Evolutionary conservation across 2,113 vertebrate species (phyloP), one percentile per base, ranked within the genome.

Genomic region (Callospermophilus lateralis): DNA sequence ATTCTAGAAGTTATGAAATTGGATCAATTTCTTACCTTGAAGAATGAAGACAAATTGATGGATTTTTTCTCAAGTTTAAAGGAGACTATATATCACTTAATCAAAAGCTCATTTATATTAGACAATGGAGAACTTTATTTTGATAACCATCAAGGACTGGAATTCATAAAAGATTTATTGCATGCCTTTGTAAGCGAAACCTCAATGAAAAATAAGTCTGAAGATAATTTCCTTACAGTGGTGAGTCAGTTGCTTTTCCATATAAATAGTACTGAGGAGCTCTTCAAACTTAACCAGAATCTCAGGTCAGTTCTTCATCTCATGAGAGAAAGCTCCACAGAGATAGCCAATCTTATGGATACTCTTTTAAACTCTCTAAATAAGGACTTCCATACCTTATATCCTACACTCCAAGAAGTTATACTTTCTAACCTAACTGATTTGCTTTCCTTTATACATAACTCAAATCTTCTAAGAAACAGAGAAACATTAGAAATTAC

Each of bases 1-100:
- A 77, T 96, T 78, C 45, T 86, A 73, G 84, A 90, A 68, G 48
- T 84, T 84, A 42, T 95, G 92, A 95, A 95, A 34, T 10, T 78
- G 28, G 37, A 90, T 95, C 81, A 63, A 28, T 77, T 97, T 96
- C 24, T 86, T 85, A 67, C 77, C 17, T 53, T 22, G 42, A 65
- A 45, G n/a, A 90, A 84, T 83, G 84, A 91, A 76, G 72, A 89
- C 8, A 53, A 24, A 39, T 39, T 63, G 70, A 88, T 15, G 53
- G 89, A 8, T 0, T 67, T 77, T 89, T 87, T 84, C 42, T 96
- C 79, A 78, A 65, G 24, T 70, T 80, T 97, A 39, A 93, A 91
- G 73, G 79, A 84, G 11, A 79, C 20, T 7, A 1, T 93, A 1
- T 13, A 73, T 77, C 22, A 58, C 48, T 74, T 96, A 87, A 84